These are phyloP conservation scores for Drosophila ambigua DNA, from an alignment of 1,140 invertebrate species.

Conservation along the genomic window DNA sequence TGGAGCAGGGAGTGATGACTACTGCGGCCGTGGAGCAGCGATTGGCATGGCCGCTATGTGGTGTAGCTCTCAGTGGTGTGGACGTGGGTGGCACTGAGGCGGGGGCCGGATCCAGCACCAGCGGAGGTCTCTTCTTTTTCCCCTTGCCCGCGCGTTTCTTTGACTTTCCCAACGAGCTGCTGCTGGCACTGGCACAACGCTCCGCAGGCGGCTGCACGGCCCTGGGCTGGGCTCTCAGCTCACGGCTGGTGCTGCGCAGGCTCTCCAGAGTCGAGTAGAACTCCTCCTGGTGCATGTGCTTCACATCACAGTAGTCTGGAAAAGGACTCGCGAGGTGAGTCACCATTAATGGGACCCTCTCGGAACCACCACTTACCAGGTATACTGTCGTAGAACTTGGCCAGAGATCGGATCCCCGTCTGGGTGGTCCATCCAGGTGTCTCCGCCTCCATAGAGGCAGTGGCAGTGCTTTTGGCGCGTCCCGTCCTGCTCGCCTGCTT, in stretches of 20 bases:
- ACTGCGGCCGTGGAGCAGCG: conserved; percentile 6
- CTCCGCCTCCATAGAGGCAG: conserved; percentile 3
- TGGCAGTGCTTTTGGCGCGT: background rate
- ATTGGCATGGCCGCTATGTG: conserved; percentile 6
- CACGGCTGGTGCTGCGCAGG: conserved; percentile 69
- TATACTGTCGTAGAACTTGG: conserved; percentile 83
- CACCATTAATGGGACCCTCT: background rate
- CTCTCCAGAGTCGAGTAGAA: conserved; percentile 75
- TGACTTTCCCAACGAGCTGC: conserved; percentile 31
- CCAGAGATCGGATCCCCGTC: conserved; percentile 69
- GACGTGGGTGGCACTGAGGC: conserved; percentile 1
- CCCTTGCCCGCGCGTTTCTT: conserved; percentile 52
- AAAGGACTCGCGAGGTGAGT: background rate
- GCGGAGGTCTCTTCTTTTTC: conserved; percentile 52
- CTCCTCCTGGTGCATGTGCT: conserved; percentile 75
- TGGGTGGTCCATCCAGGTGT: conserved; percentile 52
- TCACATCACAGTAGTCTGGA: conserved; percentile 79
- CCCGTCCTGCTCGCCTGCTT: conserved; percentile 15
- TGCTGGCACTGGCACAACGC: conserved; percentile 43
- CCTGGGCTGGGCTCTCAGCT: conserved; percentile 53
- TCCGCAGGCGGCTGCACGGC: conserved; percentile 16
- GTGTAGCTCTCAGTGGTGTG: conserved; percentile 1
- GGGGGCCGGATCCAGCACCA: conserved; percentile 13
- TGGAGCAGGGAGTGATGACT: conserved; percentile 20
- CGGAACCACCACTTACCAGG: conserved; percentile 54